Base-by-base conservation (phyloP, 2,797 vertebrate genomes). In the Eulemur coronatus region DNA sequence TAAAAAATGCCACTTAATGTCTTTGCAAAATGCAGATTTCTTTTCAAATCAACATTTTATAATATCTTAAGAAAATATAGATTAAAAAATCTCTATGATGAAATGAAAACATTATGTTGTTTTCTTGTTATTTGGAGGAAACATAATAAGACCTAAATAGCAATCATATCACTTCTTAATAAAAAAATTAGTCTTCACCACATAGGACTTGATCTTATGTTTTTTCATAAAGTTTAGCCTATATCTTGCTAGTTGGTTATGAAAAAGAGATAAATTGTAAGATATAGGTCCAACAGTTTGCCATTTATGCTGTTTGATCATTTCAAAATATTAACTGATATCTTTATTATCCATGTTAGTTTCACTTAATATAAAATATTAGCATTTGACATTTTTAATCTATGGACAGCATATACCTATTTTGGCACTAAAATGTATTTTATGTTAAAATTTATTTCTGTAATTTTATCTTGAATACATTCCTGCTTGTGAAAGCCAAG, bases 21-120 rank as follows among this genome's bases (percentile, higher is more conserved):
- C 46, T 86, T 97, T 5, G 2, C 57, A 98, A 96, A 97, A 97
- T 65, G 70, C 95, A 94, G 79, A 57, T 97, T 98, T 97, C 75
- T 97, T 98, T 92, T 97, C 86, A 97, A 92, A 89, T 97, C 94
- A 97, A 35, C 7, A 0, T 95, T 98, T 98, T 97, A 91, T 94
- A 96, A 26, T 96, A 76, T 94, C 95, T 98, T 97, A 96, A 98
- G 85, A 97, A 98, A 98, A 98, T 95, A 76, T 20, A 20, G 75
- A 67, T 91, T 78, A 75, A 59, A 94, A 55, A 76, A 76, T 95
- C 55, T 55, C 15, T 79, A 7, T 84, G 48, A 70, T 38, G 59
- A 14, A 84, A 91, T 94, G 63, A 84, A 78, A 85, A 85, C 30
- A 86, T 75, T 85, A 46, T 15, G 65, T 22, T 63, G 3, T 92